Evolutionary conservation across 2,113 vertebrate species (phyloP).

Genomic region (Pedetes capensis): DNA sequence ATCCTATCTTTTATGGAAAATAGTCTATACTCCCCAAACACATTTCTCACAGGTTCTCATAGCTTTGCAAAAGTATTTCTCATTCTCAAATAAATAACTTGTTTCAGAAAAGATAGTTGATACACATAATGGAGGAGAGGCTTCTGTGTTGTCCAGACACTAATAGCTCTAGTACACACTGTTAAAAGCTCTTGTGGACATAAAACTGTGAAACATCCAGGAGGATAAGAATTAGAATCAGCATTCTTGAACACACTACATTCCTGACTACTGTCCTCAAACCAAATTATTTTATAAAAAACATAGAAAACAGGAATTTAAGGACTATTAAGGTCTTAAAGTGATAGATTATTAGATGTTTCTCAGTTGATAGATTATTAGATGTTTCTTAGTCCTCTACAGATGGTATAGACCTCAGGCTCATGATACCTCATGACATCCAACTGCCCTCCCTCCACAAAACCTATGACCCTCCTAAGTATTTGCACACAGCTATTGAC

Average conservation of each 20-base stretch:
- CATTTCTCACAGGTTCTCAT: not conserved
- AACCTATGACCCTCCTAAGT: not conserved
- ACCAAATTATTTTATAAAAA: not conserved
- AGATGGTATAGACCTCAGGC: not conserved
- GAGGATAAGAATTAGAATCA: not conserved
- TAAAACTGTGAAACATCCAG: not conserved
- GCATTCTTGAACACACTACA: not conserved
- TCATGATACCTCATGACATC: not conserved
- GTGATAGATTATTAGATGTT: not conserved
- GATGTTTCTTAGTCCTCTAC: not conserved
- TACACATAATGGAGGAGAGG: not conserved
- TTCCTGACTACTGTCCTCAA: not conserved
- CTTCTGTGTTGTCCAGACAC: not conserved
- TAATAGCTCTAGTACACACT: accelerated
- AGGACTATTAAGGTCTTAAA: not conserved
- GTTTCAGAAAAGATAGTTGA: not conserved
- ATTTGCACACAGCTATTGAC: not conserved
- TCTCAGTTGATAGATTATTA: too few species aligned
- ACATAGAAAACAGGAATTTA: not conserved
- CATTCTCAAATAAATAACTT: not conserved
- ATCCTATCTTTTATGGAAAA: not conserved
- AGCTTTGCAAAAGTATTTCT: not conserved
- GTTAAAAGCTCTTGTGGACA: not conserved
- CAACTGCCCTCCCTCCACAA: not conserved
- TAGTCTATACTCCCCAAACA: not conserved